phyloP scores from a whole-genome alignment of 2,113 vertebrate genomes.

The Sphyrna mokarran region DNA sequence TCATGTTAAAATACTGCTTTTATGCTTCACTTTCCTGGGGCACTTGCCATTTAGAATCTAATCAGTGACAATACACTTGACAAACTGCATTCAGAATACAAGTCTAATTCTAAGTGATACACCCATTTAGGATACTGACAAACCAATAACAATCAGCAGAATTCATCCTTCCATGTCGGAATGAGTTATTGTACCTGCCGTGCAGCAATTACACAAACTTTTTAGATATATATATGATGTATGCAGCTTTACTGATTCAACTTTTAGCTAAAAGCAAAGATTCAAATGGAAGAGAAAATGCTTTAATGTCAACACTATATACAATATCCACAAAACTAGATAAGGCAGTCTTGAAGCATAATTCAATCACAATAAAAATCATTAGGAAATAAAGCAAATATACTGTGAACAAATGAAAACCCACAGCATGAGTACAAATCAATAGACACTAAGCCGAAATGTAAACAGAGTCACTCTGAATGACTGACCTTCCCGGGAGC shows the following conservation, averaged over 20 bases:
- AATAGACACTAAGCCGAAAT: conserved; percentile 16
- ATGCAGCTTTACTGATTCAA: background rate
- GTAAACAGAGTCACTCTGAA: background rate
- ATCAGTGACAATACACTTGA: background rate
- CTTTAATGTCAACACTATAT: background rate
- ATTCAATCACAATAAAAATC: conserved; percentile 4
- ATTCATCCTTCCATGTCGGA: background rate
- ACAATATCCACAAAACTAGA: background rate
- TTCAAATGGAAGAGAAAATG: background rate
- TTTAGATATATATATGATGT: background rate
- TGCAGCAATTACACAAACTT: background rate
- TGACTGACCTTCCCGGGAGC: conserved; percentile 4
- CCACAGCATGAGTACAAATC: conserved; percentile 14
- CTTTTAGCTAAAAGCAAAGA: background rate
- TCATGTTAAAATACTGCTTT: background rate
- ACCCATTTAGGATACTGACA: conserved; percentile 1
- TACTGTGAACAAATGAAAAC: conserved; percentile 18
- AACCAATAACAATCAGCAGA: background rate
- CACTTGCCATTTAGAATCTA: background rate
- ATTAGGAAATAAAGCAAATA: background rate
- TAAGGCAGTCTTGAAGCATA: background rate
- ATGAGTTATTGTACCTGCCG: background rate
- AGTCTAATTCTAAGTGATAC: background rate
- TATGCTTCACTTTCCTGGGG: background rate
- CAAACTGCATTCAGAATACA: conserved; percentile 4